Evolutionary conservation across 2,797 vertebrate species (phyloP), one percentile per base, ranked within the genome.

Genomic region (Borostomias antarcticus): DNA sequence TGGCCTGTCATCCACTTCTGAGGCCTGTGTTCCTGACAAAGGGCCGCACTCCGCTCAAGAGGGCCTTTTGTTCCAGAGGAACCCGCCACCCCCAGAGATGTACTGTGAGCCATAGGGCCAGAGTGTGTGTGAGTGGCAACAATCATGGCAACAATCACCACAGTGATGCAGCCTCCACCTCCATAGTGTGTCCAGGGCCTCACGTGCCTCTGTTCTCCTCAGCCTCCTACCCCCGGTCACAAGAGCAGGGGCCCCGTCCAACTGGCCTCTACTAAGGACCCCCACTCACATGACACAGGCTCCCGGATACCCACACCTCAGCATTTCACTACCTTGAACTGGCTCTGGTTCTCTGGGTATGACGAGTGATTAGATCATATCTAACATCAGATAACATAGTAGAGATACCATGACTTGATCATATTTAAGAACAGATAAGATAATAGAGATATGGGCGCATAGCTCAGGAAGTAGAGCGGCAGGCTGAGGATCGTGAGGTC

Each of bases 141-240:
- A 71, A 69, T 62, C 62, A 54, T 70, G 72, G 82, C 71, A 87
- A 88, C 87, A 88, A 83, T 87, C 76, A 73, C 69, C 9, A 64
- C 82, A 64, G 73, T 74, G 74, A 83, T 57, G 45, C 73, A 3
- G 66, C 79, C 79, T 78, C 83, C 80, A n/a, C 68, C 77, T 32
- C 26, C 32, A n/a, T 9, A 37, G 28, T 32, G 40, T 11, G 51
- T 32, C 77, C 48, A 17, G 32, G 37, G 10, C 35, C 47, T 86
- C 87, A 86, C 81, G 86, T 89, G 88, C 81, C 76, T n/a, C n/a
- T 86, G 86, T 73, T 85, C 68, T 76, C 58, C 72, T 58, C 83
- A 83, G 79, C 81, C 83, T 85, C 85, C 88, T 37, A 83, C 88
- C 68, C 68, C 68, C 30, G 79, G 81, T 87, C 84, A 88, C 75